Base-by-base conservation (phyloP, 2,797 vertebrate species). In the Gymnopithys bicolor region DNA sequence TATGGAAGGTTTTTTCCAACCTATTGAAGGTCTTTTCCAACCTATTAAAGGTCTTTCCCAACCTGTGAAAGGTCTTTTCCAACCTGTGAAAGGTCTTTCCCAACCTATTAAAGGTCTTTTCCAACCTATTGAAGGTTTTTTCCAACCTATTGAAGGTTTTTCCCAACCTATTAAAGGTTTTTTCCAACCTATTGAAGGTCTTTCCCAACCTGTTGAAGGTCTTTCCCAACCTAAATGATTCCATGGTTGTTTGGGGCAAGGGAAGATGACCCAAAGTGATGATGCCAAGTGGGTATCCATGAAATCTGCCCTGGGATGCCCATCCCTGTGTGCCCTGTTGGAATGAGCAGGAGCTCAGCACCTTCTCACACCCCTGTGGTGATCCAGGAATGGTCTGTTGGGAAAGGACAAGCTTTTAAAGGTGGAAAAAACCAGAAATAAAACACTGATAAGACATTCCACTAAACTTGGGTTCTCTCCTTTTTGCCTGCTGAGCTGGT, bases 401-500 rank as follows among this genome's bases (percentile, higher is more conserved):
- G 45, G 27, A 18, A 45, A 41, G 22, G 6, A 45, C 0, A 4
- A 23, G 16, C 64, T 86, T 55, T 53, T 23, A 39, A 81, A 80
- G 33, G 9, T 41, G 3, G 9, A 0, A 2, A 27, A 11, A 69
- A 59, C 9, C 0, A 10, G 21, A 17, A 51, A 1, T 35, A 49
- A 71, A 93, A 32, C 37, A 27, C 16, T n/a, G 13, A 17, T 6
- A 17, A 28, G 66, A 78, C 43, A 45, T 82, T 69, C 5, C 23
- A 8, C 9, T 33, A 32, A 77, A 28, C 21, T 11, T 10, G 14
- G 58, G 33, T n/a, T 33, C 1, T 25, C 60, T 92, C 53, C 37
- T 45, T 63, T 76, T 13, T 71, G 58, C 71, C 78, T 70, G 58
- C 60, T 85, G 27, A 63, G 39, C 45, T 62, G 37, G 5, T 13